These are phyloP conservation scores for Cephonodes hylas DNA, from an alignment of 2,888 invertebrate species.

Conservation along the genomic window DNA sequence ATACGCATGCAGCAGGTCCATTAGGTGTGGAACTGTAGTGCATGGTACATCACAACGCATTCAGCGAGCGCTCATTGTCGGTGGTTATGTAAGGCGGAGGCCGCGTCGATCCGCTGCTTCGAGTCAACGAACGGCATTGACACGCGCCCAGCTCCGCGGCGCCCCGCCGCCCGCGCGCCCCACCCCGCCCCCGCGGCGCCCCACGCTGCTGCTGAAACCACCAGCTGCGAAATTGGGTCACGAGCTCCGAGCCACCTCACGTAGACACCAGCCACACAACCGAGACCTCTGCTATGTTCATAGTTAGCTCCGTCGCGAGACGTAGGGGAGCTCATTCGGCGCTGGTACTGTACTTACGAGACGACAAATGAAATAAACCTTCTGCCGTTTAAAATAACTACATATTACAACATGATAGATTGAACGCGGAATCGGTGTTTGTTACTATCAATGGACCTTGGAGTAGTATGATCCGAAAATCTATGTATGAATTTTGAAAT, in stretches of 20 bases:
- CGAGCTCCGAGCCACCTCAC: slow-evolving; percentile 73
- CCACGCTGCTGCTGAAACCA: slow-evolving; percentile 76
- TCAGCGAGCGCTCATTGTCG: slow-evolving; percentile 71
- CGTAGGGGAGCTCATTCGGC: slow-evolving; percentile 29
- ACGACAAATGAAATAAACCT: slow-evolving; percentile 66
- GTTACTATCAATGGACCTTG: slow-evolving; percentile 37
- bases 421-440: slow-evolving; percentile 50
- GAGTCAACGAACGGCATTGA: slow-evolving; percentile 82
- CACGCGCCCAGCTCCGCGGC: slow-evolving; percentile 65
- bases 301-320: slow-evolving; percentile 24
- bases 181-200: slow-evolving; percentile 44
- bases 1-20: slow-evolving; percentile 17
- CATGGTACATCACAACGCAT: slow-evolving; percentile 66
- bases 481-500: slow-evolving; percentile 6
- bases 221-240: slow-evolving; percentile 80
- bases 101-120: slow-evolving; percentile 72
- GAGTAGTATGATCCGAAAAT: slow-evolving; percentile 27
- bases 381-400: slow-evolving; percentile 63
- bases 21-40: slow-evolving; percentile 24
- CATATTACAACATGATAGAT: slow-evolving; percentile 51
- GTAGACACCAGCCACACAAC: slow-evolving; percentile 57
- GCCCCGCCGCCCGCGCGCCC: slow-evolving; percentile 41
- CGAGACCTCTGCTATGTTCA: slow-evolving; percentile 50
- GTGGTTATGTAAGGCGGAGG: slow-evolving; percentile 80
- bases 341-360: slow-evolving; percentile 53